Base-by-base conservation (phyloP, 2,113 vertebrate genomes). In the Myocastor coypus region DNA sequence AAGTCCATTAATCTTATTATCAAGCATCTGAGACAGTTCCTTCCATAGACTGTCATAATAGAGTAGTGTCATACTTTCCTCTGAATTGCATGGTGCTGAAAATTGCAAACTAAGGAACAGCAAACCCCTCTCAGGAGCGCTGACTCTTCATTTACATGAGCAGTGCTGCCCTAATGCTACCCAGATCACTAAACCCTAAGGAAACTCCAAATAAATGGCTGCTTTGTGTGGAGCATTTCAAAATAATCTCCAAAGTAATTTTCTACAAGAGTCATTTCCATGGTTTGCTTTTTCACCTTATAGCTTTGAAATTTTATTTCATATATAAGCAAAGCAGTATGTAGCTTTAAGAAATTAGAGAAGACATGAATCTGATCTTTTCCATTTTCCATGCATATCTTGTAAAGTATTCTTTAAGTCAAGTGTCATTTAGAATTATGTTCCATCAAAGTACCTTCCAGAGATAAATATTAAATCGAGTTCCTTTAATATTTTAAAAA, bases 391-490 rank as follows among this genome's bases (percentile, higher is more conserved):
- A 46, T 22, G 28, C 17, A 24, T 50, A 50, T 40, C 40, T 68
- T 92, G 4, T 66, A 83, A 92, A 89, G 20, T 42, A 28, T 91
- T 97, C 42, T 94, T 95, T 71, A 71, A 94, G 81, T 89, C 24
- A 71, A 57, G 28, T 4, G 32, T 89, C 40, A 77, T 83, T 95
- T 26, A 81, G 68, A 91, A 95, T 84, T 83, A 37, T 80, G 16
- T 83, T 89, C 22, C 30, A 71, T 85, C 34, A 37, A 66, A 68
- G 22, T 46, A 46, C 7, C 92, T 66, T 55, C 63, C 50, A 92
- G 73, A 22, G 78, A 40, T 80, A 93, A 90, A 82, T 81, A 92
- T 83, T 50, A 71, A 94, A 85, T 22, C 61, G 40, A 64, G 5
- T 46, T 89, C 6, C 55, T n/a, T 96, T 89, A 85, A 78, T 94